Percentiles rank a stretch among this genome's conserved stretches.
Evolutionary conservation across 2,113 vertebrate genomes (phyloP).

Genomic region (Semicossyphus pulcher): DNA sequence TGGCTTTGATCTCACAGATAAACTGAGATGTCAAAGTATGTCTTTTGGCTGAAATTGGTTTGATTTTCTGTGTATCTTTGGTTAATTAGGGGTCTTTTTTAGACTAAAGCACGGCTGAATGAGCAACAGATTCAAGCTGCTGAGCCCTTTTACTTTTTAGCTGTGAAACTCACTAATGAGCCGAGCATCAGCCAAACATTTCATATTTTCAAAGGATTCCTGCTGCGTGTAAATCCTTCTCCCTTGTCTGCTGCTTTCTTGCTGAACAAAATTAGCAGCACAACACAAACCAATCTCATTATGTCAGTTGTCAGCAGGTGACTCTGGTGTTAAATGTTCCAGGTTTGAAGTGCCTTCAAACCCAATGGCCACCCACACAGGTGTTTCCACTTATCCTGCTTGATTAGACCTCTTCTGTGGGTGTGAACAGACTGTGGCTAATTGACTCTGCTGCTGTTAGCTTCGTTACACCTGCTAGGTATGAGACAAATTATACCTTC

Average conservation of each 20-base stretch:
- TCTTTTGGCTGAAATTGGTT: not conserved
- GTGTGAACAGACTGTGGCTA: not conserved
- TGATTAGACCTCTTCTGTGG: slow-evolving; percentile 12
- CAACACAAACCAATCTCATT: not conserved
- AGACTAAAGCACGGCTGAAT: not conserved
- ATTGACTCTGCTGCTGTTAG: not conserved
- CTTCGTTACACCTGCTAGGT: not conserved
- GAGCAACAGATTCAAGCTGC: slow-evolving; percentile 6
- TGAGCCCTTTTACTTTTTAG: not conserved
- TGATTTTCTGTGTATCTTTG: not conserved
- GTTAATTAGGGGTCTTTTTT: slow-evolving; percentile 7
- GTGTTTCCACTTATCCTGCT: slow-evolving; percentile 9
- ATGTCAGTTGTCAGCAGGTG: slow-evolving; percentile 5
- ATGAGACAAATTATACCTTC: slow-evolving; percentile 9
- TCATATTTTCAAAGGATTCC: not conserved
- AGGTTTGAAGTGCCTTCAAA: not conserved
- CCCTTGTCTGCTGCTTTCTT: not conserved
- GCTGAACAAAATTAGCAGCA: not conserved
- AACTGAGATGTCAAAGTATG: not conserved
- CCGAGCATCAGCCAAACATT: not conserved
- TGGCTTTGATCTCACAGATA: not conserved
- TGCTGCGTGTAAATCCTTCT: not conserved
- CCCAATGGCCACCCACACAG: slow-evolving; percentile 21
- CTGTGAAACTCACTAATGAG: slow-evolving; percentile 30
- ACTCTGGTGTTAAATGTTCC: not conserved